Evolutionary conservation across 2,797 vertebrate species (phyloP), one percentile per base, ranked within the genome.

Genomic region (Macropodus opercularis): DNA sequence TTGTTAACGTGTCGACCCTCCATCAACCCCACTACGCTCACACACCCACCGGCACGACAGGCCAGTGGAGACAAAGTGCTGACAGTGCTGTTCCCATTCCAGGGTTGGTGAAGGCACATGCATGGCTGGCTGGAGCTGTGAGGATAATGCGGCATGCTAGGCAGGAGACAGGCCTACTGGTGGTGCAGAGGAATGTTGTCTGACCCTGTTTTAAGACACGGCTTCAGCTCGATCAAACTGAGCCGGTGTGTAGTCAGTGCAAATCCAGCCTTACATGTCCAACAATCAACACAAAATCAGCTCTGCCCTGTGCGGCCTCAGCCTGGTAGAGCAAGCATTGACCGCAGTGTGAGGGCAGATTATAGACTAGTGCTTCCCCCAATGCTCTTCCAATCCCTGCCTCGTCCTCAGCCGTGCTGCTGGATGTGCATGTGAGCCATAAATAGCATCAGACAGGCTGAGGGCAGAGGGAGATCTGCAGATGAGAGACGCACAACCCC

Each of bases 111-210:
- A 81, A 84, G 80, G 77, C 78, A 57, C 75, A 69, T 46, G 78
- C 85, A 88, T 70, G 87, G 76, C 70, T 85, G 85, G 77, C 66
- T 89, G 85, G 81, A 89, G 81, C 81, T 83, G 79, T 85, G 79
- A 90, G 75, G 80, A 80, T 87, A 87, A 89, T 86, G 54, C 64
- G 87, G 58, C 70, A 61, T 78, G 85, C 75, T 73, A 70, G 69
- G 66, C 74, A 63, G 66, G 55, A 72, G 84, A 77, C 80, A 65
- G 66, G 60, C 67, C 44, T 63, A 72, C 84, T 85, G 81, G 77
- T 85, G 73, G 63, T 81, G 77, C 80, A 85, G 79, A 84, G 77
- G 83, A 85, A 85, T 84, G 80, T 63, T 82, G 80, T 84, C 86
- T 80, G 77, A 78, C 78, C 68, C 72, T 68, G 55, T 82, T 67